Conservation (phyloP, 2,797 vertebrate genomes). For the Melanotaenia trifasciata region DNA sequence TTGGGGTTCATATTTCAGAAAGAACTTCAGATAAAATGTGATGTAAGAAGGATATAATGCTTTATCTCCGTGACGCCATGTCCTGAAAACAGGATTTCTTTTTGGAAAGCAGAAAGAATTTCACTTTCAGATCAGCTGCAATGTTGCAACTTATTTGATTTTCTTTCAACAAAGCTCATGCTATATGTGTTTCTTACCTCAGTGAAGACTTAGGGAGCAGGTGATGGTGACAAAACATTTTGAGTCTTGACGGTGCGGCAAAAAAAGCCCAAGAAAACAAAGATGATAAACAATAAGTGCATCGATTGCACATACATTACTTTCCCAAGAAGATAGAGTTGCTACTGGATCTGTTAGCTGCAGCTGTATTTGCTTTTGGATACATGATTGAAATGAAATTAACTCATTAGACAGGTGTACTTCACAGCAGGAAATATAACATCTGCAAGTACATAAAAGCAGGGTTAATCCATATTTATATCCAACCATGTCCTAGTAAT, state of each 20-base stretch:
- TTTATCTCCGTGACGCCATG: conserved; percentile 15
- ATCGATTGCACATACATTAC: too few relatives aligned
- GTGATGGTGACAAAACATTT: background rate
- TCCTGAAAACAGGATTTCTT: conserved; percentile 18
- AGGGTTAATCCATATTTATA: conserved; percentile 15
- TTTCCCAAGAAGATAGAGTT: too few relatives aligned
- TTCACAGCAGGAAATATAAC: background rate
- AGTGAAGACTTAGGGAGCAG: background rate
- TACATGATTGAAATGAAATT: background rate
- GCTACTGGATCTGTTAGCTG: too few relatives aligned
- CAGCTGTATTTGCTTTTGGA: too few relatives aligned
- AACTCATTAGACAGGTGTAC: background rate
- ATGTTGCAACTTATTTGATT: conserved; percentile 4
- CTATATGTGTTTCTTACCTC: background rate
- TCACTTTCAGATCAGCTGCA: conserved; percentile 8
- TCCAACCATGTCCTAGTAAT: conserved; percentile 3
- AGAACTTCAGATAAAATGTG: conserved; percentile 29
- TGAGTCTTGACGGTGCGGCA: background rate
- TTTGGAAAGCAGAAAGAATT: background rate
- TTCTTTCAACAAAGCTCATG: background rate
- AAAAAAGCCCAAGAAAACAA: background rate
- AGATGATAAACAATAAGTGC: too few relatives aligned
- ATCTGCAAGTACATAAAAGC: conserved; percentile 8
- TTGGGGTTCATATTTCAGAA: conserved; percentile 24
- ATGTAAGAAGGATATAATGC: conserved; percentile 12